Percentiles rank a stretch among this genome's conserved stretches.
Evolutionary conservation across 2,797 vertebrate species (phyloP).

Genomic region (Champsocephalus gunnari): DNA sequence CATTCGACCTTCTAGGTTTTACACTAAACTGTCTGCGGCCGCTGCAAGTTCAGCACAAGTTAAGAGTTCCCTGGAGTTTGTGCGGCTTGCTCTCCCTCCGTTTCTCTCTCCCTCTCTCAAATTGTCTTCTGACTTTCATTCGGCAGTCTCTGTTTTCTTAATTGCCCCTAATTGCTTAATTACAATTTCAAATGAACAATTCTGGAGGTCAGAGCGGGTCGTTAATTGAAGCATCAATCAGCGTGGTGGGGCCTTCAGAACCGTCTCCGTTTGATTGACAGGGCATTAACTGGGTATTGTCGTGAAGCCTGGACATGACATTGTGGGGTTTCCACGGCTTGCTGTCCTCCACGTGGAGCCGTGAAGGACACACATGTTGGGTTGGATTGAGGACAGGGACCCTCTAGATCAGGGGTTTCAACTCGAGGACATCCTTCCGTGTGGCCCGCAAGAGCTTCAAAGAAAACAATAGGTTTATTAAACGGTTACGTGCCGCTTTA

Average conservation of each 20-base stretch:
- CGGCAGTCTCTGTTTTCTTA: conserved; percentile 82
- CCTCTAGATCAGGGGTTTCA: too few species aligned
- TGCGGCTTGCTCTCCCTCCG: conserved; percentile 43
- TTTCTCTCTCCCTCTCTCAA: conserved; percentile 72
- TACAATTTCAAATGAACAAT: conserved; percentile 89
- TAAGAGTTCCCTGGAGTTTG: conserved; percentile 73
- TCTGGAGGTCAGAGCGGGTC: conserved; percentile 84
- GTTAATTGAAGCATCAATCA: conserved; percentile 90
- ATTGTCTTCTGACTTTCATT: conserved; percentile 86
- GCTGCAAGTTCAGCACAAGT: conserved; percentile 76
- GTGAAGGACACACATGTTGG: conserved; percentile 51
- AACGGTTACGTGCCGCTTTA: too few species aligned
- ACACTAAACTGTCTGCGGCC: conserved; percentile 78
- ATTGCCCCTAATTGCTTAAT: conserved; percentile 89
- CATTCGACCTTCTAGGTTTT: conserved; percentile 83
- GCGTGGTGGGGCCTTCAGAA: conserved; percentile 74
- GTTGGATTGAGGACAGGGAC: conserved; percentile 10
- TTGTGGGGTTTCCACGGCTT: conserved; percentile 68
- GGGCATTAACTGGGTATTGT: conserved; percentile 81
- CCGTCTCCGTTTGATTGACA: conserved; percentile 83
- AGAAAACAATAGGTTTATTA: too few species aligned
- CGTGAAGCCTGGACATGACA: conserved; percentile 80
- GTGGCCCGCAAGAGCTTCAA: too few species aligned
- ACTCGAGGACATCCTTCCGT: neutral
- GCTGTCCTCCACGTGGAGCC: conserved; percentile 65